Evolutionary conservation across 1,140 invertebrate genomes (phyloP).

Genomic region (Papilio glaucus): DNA sequence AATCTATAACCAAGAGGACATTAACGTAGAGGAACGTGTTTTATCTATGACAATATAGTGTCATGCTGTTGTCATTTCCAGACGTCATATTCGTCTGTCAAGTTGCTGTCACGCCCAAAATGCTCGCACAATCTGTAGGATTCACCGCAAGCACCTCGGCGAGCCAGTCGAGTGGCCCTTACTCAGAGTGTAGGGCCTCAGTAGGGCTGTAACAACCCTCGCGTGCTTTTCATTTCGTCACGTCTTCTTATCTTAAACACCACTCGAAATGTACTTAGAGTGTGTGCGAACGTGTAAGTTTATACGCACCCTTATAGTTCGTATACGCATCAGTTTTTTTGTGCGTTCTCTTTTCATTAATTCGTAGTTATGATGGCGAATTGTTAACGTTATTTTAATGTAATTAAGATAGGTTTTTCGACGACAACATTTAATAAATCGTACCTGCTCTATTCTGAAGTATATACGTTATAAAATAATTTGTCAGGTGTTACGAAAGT

Average conservation of each 20-base stretch:
- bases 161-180: slow-evolving; percentile 17
- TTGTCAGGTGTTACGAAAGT: too few relatives aligned
- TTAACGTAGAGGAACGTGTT: neutral
- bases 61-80: neutral
- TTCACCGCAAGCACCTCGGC: slow-evolving; percentile 2
- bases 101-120: slow-evolving; percentile 3
- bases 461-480: too few relatives aligned
- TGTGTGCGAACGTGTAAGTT: neutral
- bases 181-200: neutral
- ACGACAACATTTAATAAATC: too few relatives aligned
- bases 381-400: too few relatives aligned
- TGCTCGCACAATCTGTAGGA: slow-evolving; percentile 4
- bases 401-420: too few relatives aligned
- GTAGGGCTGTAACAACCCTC: slow-evolving; percentile 29
- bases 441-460: too few relatives aligned
- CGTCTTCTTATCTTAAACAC: slow-evolving; percentile 29
- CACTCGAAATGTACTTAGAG: slow-evolving; percentile 12
- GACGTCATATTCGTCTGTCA: neutral
- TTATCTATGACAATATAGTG: neutral
- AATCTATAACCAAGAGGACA: neutral
- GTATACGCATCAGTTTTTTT: neutral
- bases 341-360: neutral
- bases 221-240: slow-evolving; percentile 25
- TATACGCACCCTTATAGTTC: neutral
- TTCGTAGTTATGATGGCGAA: neutral